phyloP scores from a whole-genome alignment of 53 echinoderm and acorn worm species.

The Glandiceps talaboti region DNA sequence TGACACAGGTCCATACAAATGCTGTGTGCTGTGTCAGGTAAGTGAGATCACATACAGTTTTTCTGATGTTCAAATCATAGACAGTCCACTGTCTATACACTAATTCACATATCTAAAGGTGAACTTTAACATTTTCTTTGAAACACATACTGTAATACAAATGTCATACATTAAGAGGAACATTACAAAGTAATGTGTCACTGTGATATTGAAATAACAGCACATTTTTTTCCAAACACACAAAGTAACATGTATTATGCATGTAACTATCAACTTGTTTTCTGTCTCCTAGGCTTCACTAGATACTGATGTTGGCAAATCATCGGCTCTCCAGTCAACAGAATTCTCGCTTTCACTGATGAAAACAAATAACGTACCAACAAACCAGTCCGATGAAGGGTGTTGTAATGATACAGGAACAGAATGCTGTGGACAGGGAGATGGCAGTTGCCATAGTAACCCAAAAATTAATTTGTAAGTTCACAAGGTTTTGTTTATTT shows the following conservation, averaged over 20 bases:
- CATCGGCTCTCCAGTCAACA: conserved; percentile 64
- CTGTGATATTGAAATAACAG: too few species aligned
- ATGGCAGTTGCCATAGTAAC: conserved; percentile 73
- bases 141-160: too few species aligned
- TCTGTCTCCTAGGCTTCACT: conserved; percentile 56
- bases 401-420: conserved; percentile 13
- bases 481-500: too few species aligned
- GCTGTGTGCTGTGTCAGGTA: conserved; percentile 74
- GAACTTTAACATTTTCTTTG: too few species aligned
- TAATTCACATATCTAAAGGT: too few species aligned
- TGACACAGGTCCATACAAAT: neutral
- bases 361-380: conserved; percentile 6
- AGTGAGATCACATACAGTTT: neutral
- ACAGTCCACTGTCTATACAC: too few species aligned
- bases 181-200: too few species aligned
- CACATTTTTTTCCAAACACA: too few species aligned
- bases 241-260: too few species aligned
- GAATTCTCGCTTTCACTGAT: conserved; percentile 34
- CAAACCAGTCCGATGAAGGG: neutral
- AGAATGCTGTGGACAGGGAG: conserved; percentile 82
- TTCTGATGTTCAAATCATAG: too few species aligned
- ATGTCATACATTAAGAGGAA: too few species aligned
- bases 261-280: too few species aligned
- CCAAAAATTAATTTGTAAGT: conserved; percentile 12
- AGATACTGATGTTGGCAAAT: conserved; percentile 37